Evolutionary conservation across 2,797 vertebrate species (phyloP).

Genomic region (Crenuchus spilurus): DNA sequence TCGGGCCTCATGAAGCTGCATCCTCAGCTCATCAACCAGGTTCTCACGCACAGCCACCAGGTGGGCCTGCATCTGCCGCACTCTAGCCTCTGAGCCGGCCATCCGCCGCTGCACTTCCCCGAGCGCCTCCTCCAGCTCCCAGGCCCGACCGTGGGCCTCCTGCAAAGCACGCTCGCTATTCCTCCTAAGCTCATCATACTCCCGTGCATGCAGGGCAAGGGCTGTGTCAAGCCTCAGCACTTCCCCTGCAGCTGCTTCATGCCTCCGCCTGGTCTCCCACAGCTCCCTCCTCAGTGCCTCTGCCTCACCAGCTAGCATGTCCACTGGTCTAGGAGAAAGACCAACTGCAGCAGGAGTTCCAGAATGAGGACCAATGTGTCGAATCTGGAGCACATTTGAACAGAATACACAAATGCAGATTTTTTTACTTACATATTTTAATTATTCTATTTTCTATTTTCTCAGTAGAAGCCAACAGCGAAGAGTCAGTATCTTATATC

Average conservation of each 20-base stretch:
- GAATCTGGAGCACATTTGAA: constrained; percentile 33
- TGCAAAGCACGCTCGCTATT: constrained; percentile 75
- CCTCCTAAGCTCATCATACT: constrained; percentile 72
- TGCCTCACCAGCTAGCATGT: constrained; percentile 64
- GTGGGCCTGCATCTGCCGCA: constrained; percentile 86
- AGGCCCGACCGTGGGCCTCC: constrained; percentile 79
- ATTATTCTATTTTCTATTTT: too few relatives aligned
- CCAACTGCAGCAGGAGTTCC: constrained; percentile 22
- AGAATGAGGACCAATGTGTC: constrained; percentile 3
- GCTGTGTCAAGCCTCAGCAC: constrained; percentile 74
- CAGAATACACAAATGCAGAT: too few relatives aligned
- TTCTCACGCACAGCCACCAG: constrained; percentile 85
- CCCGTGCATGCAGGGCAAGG: constrained; percentile 71
- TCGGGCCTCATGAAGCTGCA: constrained; percentile 80
- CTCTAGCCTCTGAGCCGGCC: constrained; percentile 84
- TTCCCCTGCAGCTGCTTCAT: constrained; percentile 75
- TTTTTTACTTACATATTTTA: too few relatives aligned
- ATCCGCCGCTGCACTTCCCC: constrained; percentile 86
- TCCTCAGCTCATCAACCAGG: constrained; percentile 76
- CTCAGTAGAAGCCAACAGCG: too few relatives aligned
- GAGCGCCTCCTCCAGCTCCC: constrained; percentile 83
- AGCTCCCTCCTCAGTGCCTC: constrained; percentile 78
- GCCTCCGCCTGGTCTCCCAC: constrained; percentile 68
- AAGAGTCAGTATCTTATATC: too few relatives aligned
- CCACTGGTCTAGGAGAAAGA: constrained; percentile 18